A percentile compares a stretch with the other conserved stretches of the same genome.
These are phyloP conservation scores for Atta cephalotes DNA, from an alignment of 1,140 invertebrate species.

Conservation along the genomic window DNA sequence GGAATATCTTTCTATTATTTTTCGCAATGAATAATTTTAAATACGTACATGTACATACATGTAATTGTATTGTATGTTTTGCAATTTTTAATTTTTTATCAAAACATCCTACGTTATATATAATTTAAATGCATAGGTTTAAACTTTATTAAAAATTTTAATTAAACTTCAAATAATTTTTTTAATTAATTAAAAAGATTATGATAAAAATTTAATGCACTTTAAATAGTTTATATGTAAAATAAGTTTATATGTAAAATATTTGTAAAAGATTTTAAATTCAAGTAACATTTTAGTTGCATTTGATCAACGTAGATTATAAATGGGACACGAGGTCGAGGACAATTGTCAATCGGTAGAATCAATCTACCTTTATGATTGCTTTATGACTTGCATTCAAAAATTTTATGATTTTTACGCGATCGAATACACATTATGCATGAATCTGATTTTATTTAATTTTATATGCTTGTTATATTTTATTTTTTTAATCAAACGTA, in stretches of 20 bases:
- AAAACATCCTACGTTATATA: neutral
- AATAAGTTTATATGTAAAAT: neutral
- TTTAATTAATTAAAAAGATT: neutral
- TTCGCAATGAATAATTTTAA: neutral
- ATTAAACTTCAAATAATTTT: neutral
- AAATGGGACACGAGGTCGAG: slow-evolving; percentile 41
- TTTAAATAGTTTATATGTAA: neutral
- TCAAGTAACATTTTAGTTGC: slow-evolving; percentile 39
- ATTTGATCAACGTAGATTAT: slow-evolving; percentile 26
- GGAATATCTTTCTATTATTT: neutral
- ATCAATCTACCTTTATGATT: slow-evolving; percentile 26
- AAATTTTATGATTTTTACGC: slow-evolving; percentile 29
- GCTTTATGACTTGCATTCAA: slow-evolving; percentile 39
- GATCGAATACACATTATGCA: neutral
- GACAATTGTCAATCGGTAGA: slow-evolving; percentile 52
- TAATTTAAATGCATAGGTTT: neutral
- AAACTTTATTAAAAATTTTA: neutral
- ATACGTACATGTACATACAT: neutral
- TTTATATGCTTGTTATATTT: neutral
- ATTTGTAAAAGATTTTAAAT: slow-evolving; percentile 10
- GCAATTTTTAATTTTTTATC: neutral
- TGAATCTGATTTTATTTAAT: neutral
- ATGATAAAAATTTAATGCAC: neutral
- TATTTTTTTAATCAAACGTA: slow-evolving; percentile 14
- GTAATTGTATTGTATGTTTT: neutral